Evolutionary conservation across 2,797 vertebrate species (phyloP).

Genomic region (Neosalanx taihuensis): DNA sequence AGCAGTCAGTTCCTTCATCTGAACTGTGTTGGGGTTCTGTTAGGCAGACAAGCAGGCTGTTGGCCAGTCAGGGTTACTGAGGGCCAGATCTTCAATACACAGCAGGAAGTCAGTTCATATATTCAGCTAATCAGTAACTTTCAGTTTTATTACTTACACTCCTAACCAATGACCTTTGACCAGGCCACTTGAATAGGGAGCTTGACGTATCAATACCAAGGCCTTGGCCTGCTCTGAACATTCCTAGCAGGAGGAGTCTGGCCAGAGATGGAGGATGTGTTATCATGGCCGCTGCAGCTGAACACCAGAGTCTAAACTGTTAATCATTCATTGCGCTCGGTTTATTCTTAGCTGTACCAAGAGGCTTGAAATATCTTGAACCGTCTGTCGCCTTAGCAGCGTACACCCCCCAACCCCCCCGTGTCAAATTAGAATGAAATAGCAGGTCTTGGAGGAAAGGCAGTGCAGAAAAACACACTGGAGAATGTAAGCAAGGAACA

Average conservation of each 20-base stretch:
- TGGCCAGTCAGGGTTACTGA: slow-evolving; percentile 38
- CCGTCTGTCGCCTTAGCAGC: slow-evolving; percentile 50
- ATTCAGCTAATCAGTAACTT: slow-evolving; percentile 59
- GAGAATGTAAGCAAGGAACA: slow-evolving; percentile 31
- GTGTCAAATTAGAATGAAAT: slow-evolving; percentile 51
- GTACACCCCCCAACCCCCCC: slow-evolving; percentile 24
- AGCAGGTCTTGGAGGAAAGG: slow-evolving; percentile 30
- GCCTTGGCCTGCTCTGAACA: slow-evolving; percentile 20
- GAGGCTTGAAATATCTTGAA: slow-evolving; percentile 58
- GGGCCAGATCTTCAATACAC: slow-evolving; percentile 27
- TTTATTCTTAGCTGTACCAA: slow-evolving; percentile 62
- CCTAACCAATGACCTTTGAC: slow-evolving; percentile 38
- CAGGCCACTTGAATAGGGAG: slow-evolving; percentile 11
- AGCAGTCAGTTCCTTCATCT: slow-evolving; percentile 23
- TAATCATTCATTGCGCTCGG: slow-evolving; percentile 58
- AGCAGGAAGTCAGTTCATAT: slow-evolving; percentile 27
- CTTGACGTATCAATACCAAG: background rate
- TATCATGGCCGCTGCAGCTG: slow-evolving; percentile 41
- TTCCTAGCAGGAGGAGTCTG: slow-evolving; percentile 25
- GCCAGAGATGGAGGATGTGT: slow-evolving; percentile 32
- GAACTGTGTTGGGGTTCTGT: slow-evolving; percentile 8
- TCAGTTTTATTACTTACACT: slow-evolving; percentile 17
- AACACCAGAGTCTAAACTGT: slow-evolving; percentile 48
- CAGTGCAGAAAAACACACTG: slow-evolving; percentile 28
- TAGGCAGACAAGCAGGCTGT: slow-evolving; percentile 19